These are phyloP conservation scores for Drosophila equinoxialis DNA, from an alignment of 1,140 invertebrate genomes.

Conservation along the genomic window DNA sequence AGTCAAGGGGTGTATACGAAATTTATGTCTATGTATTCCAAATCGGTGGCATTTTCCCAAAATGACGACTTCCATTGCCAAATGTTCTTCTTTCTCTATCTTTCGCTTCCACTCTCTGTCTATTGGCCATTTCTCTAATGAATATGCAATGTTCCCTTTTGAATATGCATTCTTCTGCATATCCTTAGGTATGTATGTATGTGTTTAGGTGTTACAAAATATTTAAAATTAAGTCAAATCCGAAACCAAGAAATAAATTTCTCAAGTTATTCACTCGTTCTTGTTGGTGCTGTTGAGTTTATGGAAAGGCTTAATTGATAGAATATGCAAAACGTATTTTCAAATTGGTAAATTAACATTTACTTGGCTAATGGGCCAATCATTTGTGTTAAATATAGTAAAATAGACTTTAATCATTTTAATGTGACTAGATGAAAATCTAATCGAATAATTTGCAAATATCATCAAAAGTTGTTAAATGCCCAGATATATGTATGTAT, in stretches of 20 bases:
- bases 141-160: background rate
- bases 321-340: background rate
- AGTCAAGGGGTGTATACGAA: background rate
- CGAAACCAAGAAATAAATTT: background rate
- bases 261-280: background rate
- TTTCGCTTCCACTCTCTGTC: background rate
- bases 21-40: background rate
- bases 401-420: too few relatives aligned
- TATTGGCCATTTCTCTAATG: slow-evolving; percentile 1
- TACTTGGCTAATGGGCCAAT: too few relatives aligned
- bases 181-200: background rate
- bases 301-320: slow-evolving; percentile 1
- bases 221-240: background rate
- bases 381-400: too few relatives aligned
- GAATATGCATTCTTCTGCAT: slow-evolving; percentile 2
- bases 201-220: background rate
- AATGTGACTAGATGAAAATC: too few relatives aligned
- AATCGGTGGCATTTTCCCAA: background rate
- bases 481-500: too few relatives aligned
- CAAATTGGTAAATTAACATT: too few relatives aligned
- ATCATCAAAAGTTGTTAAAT: too few relatives aligned
- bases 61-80: background rate
- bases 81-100: background rate
- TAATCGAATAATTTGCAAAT: too few relatives aligned
- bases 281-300: background rate